Evolutionary conservation across 1,140 invertebrate species (phyloP).

Genomic region (Medauroidea extradentata): DNA sequence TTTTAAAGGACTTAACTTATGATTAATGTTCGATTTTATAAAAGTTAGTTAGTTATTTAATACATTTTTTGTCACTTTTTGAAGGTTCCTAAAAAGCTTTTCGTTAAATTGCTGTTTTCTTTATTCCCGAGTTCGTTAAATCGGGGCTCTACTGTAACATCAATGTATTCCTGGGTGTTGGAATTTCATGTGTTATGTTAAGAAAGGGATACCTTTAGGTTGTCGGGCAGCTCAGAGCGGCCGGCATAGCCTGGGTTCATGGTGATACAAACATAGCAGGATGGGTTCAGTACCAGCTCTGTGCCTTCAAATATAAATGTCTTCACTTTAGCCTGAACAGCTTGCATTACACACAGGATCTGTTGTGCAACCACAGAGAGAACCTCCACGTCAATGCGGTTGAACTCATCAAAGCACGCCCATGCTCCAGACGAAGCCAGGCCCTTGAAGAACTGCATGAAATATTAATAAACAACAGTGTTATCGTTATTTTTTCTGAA

Average conservation of each 20-base stretch:
- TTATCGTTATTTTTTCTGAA: no score
- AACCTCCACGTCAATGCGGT: conserved; percentile 87
- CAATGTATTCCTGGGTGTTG: no score
- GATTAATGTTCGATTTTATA: no score
- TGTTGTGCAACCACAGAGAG: conserved; percentile 80
- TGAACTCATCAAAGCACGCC: conserved; percentile 95
- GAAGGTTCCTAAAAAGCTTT: no score
- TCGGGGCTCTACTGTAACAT: no score
- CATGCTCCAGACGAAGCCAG: conserved; percentile 84
- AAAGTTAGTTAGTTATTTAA: no score
- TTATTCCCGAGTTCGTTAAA: no score
- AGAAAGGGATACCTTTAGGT: conserved; percentile 74
- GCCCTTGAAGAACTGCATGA: conserved; percentile 69
- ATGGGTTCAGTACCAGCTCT: conserved; percentile 70
- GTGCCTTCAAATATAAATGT: conserved; percentile 83
- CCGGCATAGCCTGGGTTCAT: conserved; percentile 94
- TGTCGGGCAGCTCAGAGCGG: conserved; percentile 81
- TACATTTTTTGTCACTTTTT: no score
- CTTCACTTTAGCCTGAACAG: conserved; percentile 63
- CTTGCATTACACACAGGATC: conserved; percentile 74
- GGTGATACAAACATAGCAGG: conserved; percentile 86
- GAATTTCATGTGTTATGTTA: no score
- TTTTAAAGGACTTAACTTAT: no score
- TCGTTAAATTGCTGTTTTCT: no score
- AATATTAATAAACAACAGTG: no score